A percentile compares a stretch with the other conserved stretches of the same genome.
Evolutionary conservation across 2,888 invertebrate species (phyloP).

Genomic region (Eupithecia centaureata): DNA sequence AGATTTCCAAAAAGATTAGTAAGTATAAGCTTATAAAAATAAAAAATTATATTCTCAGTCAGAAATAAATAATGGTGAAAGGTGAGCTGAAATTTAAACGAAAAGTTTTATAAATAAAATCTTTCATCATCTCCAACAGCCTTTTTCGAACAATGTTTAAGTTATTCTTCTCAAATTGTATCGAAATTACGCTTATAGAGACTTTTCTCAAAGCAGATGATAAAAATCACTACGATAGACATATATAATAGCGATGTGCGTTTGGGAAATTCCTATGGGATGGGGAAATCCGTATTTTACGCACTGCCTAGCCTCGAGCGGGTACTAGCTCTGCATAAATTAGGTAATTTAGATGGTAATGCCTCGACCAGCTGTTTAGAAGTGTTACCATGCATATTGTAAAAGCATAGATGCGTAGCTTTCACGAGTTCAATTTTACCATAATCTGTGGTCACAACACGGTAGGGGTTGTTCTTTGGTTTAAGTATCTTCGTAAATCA

Average conservation of each 20-base stretch:
- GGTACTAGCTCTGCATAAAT: slow-evolving; percentile 45
- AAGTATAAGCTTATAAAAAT: no score
- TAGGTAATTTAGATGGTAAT: slow-evolving; percentile 49
- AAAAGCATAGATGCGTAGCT: slow-evolving; percentile 34
- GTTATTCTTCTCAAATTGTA: no score
- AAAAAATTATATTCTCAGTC: no score
- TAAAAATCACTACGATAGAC: slow-evolving; percentile 7
- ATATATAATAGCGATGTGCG: slow-evolving; percentile 27
- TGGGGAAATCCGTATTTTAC: slow-evolving; percentile 41
- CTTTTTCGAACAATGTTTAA: no score
- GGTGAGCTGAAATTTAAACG: no score
- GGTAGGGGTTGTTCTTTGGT: neutral
- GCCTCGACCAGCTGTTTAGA: slow-evolving; percentile 47
- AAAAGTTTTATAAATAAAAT: no score
- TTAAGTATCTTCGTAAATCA: no score
- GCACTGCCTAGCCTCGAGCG: slow-evolving; percentile 36
- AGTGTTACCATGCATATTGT: slow-evolving; percentile 46
- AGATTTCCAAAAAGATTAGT: no score
- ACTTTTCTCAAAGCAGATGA: neutral
- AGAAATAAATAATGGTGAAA: no score
- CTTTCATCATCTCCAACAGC: no score
- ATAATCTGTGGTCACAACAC: neutral
- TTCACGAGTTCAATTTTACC: slow-evolving; percentile 8
- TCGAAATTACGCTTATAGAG: neutral
- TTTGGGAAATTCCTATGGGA: slow-evolving; percentile 35